Conservation (phyloP, 1,140 invertebrate genomes). For the Solenopsis invicta region DNA sequence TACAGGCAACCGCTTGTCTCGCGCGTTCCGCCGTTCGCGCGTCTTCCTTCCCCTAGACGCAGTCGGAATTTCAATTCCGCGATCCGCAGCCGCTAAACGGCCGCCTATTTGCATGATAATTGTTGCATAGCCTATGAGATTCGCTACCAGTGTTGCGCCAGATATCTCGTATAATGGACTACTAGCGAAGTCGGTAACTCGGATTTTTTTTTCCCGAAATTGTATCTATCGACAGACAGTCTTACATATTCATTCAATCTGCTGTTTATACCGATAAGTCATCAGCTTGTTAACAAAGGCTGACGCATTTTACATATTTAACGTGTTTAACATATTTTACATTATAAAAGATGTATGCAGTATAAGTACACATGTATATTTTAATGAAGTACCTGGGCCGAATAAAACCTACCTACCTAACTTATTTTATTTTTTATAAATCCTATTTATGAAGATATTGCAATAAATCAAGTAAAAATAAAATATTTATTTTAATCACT, state of each 20-base stretch:
- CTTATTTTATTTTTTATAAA: too few species aligned
- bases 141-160: slow-evolving; percentile 59
- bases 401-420: too few species aligned
- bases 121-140: slow-evolving; percentile 63
- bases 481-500: too few species aligned
- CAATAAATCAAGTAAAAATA: too few species aligned
- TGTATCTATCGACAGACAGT: neutral
- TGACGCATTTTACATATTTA: neutral
- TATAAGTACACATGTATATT: too few species aligned
- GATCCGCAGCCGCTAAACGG: slow-evolving; percentile 67
- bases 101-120: slow-evolving; percentile 76
- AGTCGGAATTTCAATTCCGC: slow-evolving; percentile 73
- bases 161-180: slow-evolving; percentile 62
- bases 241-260: slow-evolving; percentile 12
- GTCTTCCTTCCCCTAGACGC: slow-evolving; percentile 23
- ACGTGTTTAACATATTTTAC: too few species aligned
- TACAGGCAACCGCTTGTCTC: slow-evolving; percentile 63
- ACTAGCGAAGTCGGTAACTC: neutral
- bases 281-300: neutral
- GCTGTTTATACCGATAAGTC: neutral
- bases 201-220: slow-evolving; percentile 29
- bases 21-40: slow-evolving; percentile 52
- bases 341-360: too few species aligned
- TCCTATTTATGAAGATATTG: too few species aligned
- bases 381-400: too few species aligned